Evolutionary conservation across 2,888 invertebrate species (phyloP), one percentile per base, ranked within the genome.

Genomic region (Elegia similella): DNA sequence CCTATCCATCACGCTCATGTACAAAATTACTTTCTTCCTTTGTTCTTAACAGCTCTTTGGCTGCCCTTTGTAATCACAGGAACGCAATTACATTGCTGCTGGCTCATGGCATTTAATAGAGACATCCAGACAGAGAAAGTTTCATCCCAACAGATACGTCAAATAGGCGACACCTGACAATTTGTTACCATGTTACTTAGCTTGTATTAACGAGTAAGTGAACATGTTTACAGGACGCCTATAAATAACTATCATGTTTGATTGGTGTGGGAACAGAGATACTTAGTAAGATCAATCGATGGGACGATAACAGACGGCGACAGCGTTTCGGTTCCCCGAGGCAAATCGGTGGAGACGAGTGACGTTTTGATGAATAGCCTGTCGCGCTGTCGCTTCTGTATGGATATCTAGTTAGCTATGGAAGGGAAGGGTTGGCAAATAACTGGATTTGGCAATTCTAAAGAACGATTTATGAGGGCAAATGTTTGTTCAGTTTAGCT

Each of bases 301-400:
- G 62, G 65, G 81, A 72, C 57, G 61, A 42, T 55, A 46, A 55
- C 61, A 56, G 61, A 60, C 58, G 65, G 65, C 62, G 69, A 68
- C 70, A 63, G 69, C 70, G 38, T 46, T 72, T 62, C 65, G 69
- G 64, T 65, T 64, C 60, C 68, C 66, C 60, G 15, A 47, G 38
- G 70, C 67, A 67, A 68, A 63, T 66, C 64, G 57, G 62, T 60
- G 64, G 69, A 66, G 60, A 68, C 66, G 66, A 64, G 64, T 69
- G 81, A 82, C 78, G 65, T 75, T 72, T 82, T 88, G 87, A 88
- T 84, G 73, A 76, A 88, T 87, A 68, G 69, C 72, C 79, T 76
- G 84, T 85, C 86, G 63, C 58, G 58, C 72, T 65, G 67, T 59
- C 70, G 78, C 84, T 82, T 85, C 86, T 85, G 82, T 82, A 66